These are phyloP conservation scores for Caenorhabditis wallacei DNA, from an alignment of 2,888 invertebrate genomes.

Conservation along the genomic window DNA sequence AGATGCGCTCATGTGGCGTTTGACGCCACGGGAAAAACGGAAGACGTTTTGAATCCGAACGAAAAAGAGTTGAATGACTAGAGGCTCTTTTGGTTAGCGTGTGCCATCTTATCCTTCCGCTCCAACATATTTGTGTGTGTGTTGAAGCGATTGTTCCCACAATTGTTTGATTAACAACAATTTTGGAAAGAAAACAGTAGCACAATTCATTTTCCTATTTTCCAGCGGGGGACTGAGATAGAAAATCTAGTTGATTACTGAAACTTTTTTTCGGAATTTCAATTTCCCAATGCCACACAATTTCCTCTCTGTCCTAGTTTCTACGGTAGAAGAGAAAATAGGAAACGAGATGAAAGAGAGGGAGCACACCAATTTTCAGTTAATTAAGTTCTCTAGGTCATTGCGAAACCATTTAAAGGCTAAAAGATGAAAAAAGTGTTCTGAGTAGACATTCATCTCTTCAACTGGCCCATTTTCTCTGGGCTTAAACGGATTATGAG, in stretches of 20 bases:
- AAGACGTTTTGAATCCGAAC: conserved; percentile 35
- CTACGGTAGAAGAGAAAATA: conserved; percentile 32
- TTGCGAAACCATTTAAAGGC: conserved; percentile 34
- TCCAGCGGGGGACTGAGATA: background rate
- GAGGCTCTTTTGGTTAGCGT: conserved; percentile 25
- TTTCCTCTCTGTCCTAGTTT: conserved; percentile 1
- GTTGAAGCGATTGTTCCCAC: conserved; percentile 48
- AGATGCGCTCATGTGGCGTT: conserved; percentile 63
- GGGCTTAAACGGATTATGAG: conserved; percentile 53
- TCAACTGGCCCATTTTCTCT: conserved; percentile 6
- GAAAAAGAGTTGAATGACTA: conserved; percentile 56
- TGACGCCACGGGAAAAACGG: conserved; percentile 44
- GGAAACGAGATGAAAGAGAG: conserved; percentile 21
- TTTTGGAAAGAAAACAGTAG: conserved; percentile 18
- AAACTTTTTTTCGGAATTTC: background rate
- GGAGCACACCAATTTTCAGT: background rate
- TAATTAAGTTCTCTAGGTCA: conserved; percentile 54
- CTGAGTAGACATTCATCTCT: conserved; percentile 1
- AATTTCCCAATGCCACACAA: conserved; percentile 19
- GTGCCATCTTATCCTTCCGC: conserved; percentile 35
- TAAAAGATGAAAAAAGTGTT: conserved; percentile 16
- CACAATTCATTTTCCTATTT: background rate
- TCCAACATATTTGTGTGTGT: conserved; percentile 38
- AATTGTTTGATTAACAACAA: conserved; percentile 61
- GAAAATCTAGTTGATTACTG: conserved; percentile 13